These are phyloP conservation scores for Drosophila dunni DNA, from an alignment of 1,140 invertebrate species.

Conservation along the genomic window DNA sequence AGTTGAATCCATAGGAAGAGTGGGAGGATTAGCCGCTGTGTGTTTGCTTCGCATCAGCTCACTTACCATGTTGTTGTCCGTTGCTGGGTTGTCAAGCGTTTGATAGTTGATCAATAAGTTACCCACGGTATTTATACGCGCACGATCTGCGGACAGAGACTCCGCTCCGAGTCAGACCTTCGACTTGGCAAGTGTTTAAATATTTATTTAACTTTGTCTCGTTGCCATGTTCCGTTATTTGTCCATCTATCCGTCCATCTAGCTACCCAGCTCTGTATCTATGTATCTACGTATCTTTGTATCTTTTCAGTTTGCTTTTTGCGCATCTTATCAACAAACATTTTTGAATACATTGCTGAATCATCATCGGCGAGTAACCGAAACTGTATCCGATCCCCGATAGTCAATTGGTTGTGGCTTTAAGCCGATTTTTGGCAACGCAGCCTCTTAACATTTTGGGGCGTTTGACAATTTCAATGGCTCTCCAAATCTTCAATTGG, in stretches of 20 bases:
- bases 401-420: conserved; percentile 62
- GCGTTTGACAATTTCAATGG: conserved; percentile 81
- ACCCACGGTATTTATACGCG: conserved; percentile 60
- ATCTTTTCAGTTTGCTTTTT: conserved; percentile 6
- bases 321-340: conserved; percentile 71
- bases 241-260: conserved; percentile 25
- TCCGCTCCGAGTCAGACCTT: conserved; percentile 49
- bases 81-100: conserved; percentile 52
- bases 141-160: not conserved
- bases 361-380: conserved; percentile 53
- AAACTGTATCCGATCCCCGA: conserved; percentile 42
- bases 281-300: not conserved
- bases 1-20: not conserved
- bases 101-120: conserved; percentile 45
- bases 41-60: not conserved
- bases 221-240: conserved; percentile 70
- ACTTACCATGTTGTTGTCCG: conserved; percentile 71
- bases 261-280: too few species aligned
- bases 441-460: conserved; percentile 57
- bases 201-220: conserved; percentile 50
- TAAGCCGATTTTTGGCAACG: conserved; percentile 71
- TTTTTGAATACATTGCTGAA: conserved; percentile 61
- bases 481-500: conserved; percentile 60
- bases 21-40: not conserved
- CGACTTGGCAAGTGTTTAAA: conserved; percentile 51